Evolutionary conservation across 2,113 vertebrate species (phyloP).

Genomic region (Urocynchramus pylzowi): DNA sequence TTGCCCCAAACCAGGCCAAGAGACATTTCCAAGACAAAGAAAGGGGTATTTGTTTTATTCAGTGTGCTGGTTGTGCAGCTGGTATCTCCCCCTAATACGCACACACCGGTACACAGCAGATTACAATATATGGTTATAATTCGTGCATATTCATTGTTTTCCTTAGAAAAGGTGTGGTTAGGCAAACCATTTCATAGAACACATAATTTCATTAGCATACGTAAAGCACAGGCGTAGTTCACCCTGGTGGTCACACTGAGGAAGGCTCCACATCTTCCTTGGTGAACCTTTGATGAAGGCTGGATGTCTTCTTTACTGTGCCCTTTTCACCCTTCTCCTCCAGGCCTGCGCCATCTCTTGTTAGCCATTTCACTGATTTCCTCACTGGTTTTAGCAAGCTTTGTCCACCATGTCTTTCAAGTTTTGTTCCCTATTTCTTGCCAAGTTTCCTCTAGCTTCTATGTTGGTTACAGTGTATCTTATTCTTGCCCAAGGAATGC

Average conservation of each 20-base stretch:
- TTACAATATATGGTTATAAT: not conserved
- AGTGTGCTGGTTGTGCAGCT: rapidly evolving
- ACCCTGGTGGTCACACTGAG: not conserved
- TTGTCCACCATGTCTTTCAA: not conserved
- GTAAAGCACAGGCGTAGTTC: rapidly evolving
- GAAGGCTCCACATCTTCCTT: not conserved
- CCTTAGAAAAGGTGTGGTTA: not conserved
- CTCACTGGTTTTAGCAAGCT: not conserved
- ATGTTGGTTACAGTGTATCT: not conserved
- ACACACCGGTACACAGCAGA: not conserved
- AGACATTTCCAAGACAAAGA: not conserved
- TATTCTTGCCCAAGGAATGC: not conserved
- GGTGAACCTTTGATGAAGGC: not conserved
- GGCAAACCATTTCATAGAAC: not conserved
- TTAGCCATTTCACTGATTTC: not conserved
- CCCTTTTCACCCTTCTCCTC: not conserved
- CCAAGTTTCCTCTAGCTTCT: not conserved
- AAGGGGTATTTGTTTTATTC: not conserved
- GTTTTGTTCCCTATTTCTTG: not conserved
- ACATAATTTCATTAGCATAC: not conserved
- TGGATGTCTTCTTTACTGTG: rapidly evolving
- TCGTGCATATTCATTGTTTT: not conserved
- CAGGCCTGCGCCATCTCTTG: not conserved
- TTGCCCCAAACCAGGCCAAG: not conserved
- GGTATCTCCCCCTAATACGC: not conserved